A percentile compares a stretch with the other conserved stretches of the same genome.
These are phyloP conservation scores for Pterocles burchelli DNA, from an alignment of 2,113 vertebrate species.

Conservation along the genomic window DNA sequence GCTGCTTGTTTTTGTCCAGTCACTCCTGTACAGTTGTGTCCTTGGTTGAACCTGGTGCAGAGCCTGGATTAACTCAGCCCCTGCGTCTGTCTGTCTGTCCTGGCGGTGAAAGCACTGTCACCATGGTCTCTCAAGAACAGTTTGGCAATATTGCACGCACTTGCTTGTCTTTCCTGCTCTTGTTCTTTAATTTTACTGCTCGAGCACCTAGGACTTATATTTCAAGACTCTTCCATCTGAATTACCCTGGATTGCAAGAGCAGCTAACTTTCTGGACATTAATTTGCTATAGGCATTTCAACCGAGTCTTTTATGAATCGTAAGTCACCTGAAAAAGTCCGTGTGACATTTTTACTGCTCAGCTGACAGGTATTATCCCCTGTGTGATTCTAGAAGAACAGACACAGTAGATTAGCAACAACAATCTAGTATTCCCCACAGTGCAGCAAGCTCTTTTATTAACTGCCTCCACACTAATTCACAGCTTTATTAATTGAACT, in stretches of 20 bases:
- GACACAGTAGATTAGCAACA: neutral
- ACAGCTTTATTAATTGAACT: slow-evolving; percentile 29
- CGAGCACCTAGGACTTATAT: neutral
- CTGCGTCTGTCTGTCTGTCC: neutral
- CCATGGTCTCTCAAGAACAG: neutral
- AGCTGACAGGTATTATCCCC: neutral
- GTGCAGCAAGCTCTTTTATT: neutral
- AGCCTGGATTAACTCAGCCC: neutral
- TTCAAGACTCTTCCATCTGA: neutral
- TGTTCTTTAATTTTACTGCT: neutral
- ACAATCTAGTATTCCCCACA: neutral
- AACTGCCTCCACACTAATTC: neutral
- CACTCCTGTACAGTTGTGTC: neutral
- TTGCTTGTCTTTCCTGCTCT: neutral
- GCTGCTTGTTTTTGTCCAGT: neutral
- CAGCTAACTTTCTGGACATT: neutral
- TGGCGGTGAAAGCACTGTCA: neutral
- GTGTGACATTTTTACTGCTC: neutral
- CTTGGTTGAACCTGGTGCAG: neutral
- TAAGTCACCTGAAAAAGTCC: neutral
- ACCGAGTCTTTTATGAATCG: neutral
- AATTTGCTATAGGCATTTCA: slow-evolving; percentile 1
- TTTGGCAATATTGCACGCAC: neutral
- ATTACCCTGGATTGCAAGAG: neutral
- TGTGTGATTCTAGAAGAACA: neutral